These are phyloP conservation scores for Tangara arthus DNA, from an alignment of 2,797 vertebrate genomes.

Conservation along the genomic window DNA sequence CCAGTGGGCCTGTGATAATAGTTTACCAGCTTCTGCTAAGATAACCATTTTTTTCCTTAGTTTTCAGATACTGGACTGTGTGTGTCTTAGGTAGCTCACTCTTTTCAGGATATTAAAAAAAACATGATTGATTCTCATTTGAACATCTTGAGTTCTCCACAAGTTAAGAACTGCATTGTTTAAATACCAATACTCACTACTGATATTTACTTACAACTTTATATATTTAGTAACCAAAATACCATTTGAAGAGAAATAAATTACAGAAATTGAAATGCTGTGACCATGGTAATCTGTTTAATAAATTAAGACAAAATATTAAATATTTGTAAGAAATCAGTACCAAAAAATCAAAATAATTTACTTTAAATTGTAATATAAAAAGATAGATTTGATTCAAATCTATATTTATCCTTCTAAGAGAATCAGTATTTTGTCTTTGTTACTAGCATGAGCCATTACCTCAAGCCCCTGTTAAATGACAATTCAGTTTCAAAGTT, in stretches of 20 bases:
- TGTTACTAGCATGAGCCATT: not conserved
- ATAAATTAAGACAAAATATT: not conserved
- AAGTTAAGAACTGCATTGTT: not conserved
- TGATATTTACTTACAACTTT: not conserved
- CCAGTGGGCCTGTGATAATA: not conserved
- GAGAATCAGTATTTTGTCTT: not conserved
- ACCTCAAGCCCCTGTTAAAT: not conserved
- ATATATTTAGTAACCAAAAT: constrained; percentile 16
- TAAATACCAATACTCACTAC: not conserved
- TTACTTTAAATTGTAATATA: not conserved
- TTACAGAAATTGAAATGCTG: constrained; percentile 10
- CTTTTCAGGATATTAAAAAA: not conserved
- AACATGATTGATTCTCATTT: not conserved
- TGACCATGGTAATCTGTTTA: not conserved
- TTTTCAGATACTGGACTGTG: not conserved
- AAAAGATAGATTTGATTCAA: not conserved
- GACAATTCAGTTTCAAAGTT: not conserved
- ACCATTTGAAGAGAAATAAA: not conserved
- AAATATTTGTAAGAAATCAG: not conserved
- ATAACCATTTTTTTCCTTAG: not conserved
- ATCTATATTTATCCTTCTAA: not conserved
- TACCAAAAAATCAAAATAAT: not conserved
- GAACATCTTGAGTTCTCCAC: not conserved
- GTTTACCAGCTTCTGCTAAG: not conserved
- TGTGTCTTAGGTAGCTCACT: not conserved